Evolutionary conservation across 2,888 invertebrate species (phyloP), one percentile per base, ranked within the genome.

Genomic region (Xestia sexstrigata): DNA sequence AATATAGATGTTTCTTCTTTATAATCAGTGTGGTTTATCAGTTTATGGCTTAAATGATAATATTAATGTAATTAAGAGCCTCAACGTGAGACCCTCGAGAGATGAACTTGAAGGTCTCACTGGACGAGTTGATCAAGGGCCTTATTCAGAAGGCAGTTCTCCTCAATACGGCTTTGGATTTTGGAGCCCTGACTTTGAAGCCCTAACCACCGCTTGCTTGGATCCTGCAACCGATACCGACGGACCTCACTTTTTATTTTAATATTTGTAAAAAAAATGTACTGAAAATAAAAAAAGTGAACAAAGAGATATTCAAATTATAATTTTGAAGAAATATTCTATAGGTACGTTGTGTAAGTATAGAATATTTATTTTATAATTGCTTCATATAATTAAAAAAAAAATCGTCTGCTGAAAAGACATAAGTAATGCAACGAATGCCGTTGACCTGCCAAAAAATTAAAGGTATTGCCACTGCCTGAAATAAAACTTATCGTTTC

Each of bases 1-100:
- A 81, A 84, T 84, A 63, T 81, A 75, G 69, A 79, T 71, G 74
- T 67, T 35, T 70, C 63, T 67, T 35, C 69, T 52, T n/a, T 72
- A 77, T 83, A 74, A 78, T 81, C 65, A 60, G 49, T 82, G 47
- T 72, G 80, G 23, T 39, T 68, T 62, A 72, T 60, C 70, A 74
- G 23, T 39, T 68, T 62, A 72, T 60, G 30, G 9, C 4, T 52
- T 60, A 11, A 52, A 58, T 58, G 9, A 35, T 30, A 20, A 60
- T 20, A 62, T 35, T 62, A 20, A 35, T 20, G 20, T 11, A 9
- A 20, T 62, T 30, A 60, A 20, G 9, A 30, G 58, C 26, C 20
- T n/a, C n/a, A 5, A 52, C n/a, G n/a, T n/a, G n/a, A n/a, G n/a
- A n/a, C n/a, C 35, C n/a, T 23, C 3, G 3, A 0, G 11, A 13